These are phyloP conservation scores for Hylaea fasciaria DNA, from an alignment of 2,888 invertebrate genomes.

Conservation along the genomic window DNA sequence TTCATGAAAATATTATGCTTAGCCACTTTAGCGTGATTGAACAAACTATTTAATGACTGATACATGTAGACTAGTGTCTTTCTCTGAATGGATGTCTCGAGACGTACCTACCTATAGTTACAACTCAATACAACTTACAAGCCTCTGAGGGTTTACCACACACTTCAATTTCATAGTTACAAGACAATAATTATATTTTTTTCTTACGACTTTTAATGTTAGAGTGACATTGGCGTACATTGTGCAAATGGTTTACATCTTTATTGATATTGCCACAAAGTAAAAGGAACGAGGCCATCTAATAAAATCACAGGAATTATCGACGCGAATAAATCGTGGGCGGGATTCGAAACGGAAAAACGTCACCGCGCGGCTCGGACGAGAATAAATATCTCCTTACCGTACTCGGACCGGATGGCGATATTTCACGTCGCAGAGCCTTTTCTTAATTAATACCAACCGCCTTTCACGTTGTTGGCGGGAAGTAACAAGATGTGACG, in stretches of 20 bases:
- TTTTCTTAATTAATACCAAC: slow-evolving; percentile 45
- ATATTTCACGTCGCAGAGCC: slow-evolving; percentile 36
- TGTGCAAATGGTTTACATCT: background rate
- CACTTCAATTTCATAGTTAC: slow-evolving; percentile 41
- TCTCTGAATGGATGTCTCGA: too few species aligned
- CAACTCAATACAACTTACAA: too few species aligned
- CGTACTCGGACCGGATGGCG: slow-evolving; percentile 21
- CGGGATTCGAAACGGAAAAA: slow-evolving; percentile 24
- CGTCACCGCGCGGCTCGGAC: slow-evolving; percentile 30
- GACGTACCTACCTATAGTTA: too few species aligned
- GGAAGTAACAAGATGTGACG: background rate
- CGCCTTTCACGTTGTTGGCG: slow-evolving; percentile 14
- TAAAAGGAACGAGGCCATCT: slow-evolving; percentile 15
- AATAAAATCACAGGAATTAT: slow-evolving; percentile 38
- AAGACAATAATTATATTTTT: background rate
- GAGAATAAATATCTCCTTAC: slow-evolving; percentile 44
- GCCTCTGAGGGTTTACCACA: too few species aligned
- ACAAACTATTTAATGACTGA: too few species aligned
- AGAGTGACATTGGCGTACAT: too few species aligned
- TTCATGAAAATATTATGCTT: too few species aligned
- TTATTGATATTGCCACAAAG: slow-evolving; percentile 12
- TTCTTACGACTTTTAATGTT: background rate
- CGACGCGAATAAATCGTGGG: slow-evolving; percentile 56
- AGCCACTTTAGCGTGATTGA: too few species aligned
- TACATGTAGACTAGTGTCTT: too few species aligned